Base-by-base conservation (phyloP, 2,797 vertebrate species). In the Anolis apletophallus region DNA sequence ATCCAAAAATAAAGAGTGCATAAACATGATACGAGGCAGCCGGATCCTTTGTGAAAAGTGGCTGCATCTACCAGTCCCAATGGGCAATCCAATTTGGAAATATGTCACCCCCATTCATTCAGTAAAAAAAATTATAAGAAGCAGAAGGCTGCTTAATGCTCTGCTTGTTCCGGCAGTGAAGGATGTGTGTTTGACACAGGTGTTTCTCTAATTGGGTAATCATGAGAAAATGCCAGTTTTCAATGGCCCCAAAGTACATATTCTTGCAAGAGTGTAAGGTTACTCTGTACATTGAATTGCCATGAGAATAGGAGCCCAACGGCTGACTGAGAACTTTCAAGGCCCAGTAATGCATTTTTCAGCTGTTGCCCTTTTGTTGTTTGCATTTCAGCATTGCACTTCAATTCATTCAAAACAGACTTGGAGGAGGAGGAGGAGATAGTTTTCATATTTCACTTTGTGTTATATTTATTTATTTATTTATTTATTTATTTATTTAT, bases 281-380 rank as follows among this genome's bases (percentile, higher is more conserved):
- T 79, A 67, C 81, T 72, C 46, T n/a, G 26, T 40, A 34, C 11
- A 1, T 68, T 87, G 86, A 79, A 73, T 34, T 59, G 55, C 73
- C 79, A 74, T 61, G 23, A 32, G 64, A 87, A 72, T 75, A 55
- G 61, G 75, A 73, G 80, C 55, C 23, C 32, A 26, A 57, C 1
- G 46, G 67, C 16, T 23, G n/a, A 40, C 21, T 3, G 23, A 34
- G n/a, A 40, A 55, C 75, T 68, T 76, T 16, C 6, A 29, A 54
- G 81, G 54, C 32, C 26, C 34, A 54, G 68, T 84, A 87, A 87
- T 80, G 32, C 64, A 68, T 84, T 84, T 68, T 67, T 73, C 81
- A 87, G 55, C 86, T 87, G 75, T 80, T 72, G 64, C 46, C 54
- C 67, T 79, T 84, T 61, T 36, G 3, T 67, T 61, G 36, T 77